Evolutionary conservation across 2,888 invertebrate genomes (phyloP), one percentile per base, ranked within the genome.

Genomic region (Plagiodera versicolora): DNA sequence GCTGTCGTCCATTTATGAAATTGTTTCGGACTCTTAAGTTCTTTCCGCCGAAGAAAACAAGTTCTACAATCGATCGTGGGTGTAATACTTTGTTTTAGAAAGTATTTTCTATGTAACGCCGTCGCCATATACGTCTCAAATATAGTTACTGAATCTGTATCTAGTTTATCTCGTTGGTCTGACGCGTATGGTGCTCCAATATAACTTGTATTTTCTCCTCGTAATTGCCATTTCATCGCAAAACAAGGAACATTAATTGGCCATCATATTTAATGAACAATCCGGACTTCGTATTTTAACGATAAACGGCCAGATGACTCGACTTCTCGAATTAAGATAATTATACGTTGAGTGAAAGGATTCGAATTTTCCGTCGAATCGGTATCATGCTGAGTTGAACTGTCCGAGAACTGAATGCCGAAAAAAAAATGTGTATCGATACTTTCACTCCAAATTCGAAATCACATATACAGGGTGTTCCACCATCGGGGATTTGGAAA

Each of bases 61-160:
- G 68, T 60, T 69, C 70, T 73, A 14, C 14, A 39, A 72, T 74
- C 72, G 73, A 70, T 75, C 70, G 75, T 75, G 74, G 75, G 75
- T 73, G 75, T 75, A 74, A 58, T 72, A 74, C 72, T 75, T 75
- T 73, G 72, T 72, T 72, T 74, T 76, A 75, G 76, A 77, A 75
- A 76, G 76, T 74, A 65, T 68, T 70, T 72, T 75, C 72, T 73
- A 73, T 70, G 68, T 66, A 67, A 39, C 32, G 14, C 1, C 39
- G 45, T 67, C 64, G 54, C 72, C 73, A 70, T 72, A 72, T 73
- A 74, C 58, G 73, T 67, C 67, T 57, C 63, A 65, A 60, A 66
- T 60, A 59, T 52, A 58, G 51, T 56, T 65, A 54, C 63, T 59
- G 64, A 62, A 68, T 70, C 68, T 66, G 66, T 66, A 68, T 67